Evolutionary conservation across 2,113 vertebrate genomes (phyloP).

Genomic region (Xenopus borealis): DNA sequence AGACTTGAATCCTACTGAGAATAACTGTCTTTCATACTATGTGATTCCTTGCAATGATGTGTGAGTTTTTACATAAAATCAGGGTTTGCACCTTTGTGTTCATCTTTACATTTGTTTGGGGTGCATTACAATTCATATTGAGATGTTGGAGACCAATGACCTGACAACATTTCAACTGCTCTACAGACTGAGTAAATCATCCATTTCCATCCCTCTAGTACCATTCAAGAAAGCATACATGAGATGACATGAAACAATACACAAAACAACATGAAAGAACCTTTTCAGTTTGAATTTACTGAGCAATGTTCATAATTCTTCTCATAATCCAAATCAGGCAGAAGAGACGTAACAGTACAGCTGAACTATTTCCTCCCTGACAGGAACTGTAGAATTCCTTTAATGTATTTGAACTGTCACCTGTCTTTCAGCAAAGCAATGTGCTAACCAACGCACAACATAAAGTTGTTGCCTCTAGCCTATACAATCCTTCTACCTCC

Average conservation of each 20-base stretch:
- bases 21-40: too few relatives aligned
- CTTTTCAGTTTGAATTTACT: slow-evolving; percentile 59
- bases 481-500: slow-evolving; percentile 83
- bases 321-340: slow-evolving; percentile 28
- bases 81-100: too few relatives aligned
- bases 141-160: background rate
- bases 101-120: too few relatives aligned
- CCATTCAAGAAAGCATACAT: slow-evolving; percentile 58
- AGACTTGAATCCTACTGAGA: too few relatives aligned
- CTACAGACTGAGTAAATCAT: slow-evolving; percentile 33
- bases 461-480: slow-evolving; percentile 62
- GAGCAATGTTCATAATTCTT: slow-evolving; percentile 50
- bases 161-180: too few relatives aligned
- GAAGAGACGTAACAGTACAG: slow-evolving; percentile 51
- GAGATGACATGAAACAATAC: slow-evolving; percentile 44
- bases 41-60: too few relatives aligned
- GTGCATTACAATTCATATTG: background rate
- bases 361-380: slow-evolving; percentile 38
- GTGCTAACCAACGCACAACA: too few relatives aligned
- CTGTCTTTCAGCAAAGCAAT: slow-evolving; percentile 52
- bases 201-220: slow-evolving; percentile 63
- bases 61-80: too few relatives aligned
- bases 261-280: slow-evolving; percentile 43
- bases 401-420: background rate
- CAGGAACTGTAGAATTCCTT: slow-evolving; percentile 16